phyloP scores from a whole-genome alignment of 2,888 invertebrate genomes.

The Cryptus armator region DNA sequence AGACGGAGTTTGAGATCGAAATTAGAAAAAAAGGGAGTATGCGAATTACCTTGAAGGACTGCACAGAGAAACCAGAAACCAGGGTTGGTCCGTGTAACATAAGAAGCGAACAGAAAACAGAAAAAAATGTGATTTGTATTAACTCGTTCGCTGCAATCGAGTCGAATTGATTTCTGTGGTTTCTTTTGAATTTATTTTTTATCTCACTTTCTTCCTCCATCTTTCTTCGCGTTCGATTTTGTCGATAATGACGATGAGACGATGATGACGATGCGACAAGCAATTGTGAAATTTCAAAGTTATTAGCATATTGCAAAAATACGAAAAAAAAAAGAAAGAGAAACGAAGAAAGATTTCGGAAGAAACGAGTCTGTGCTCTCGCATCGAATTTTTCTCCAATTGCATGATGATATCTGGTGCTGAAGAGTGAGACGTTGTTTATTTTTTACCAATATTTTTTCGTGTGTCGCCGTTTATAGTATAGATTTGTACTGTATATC shows the following conservation, averaged over 20 bases:
- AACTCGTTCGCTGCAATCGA: conserved; percentile 77
- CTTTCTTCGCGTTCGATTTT: conserved; percentile 51
- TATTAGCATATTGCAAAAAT: neutral
- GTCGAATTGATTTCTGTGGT: conserved; percentile 44
- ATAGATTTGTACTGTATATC: neutral
- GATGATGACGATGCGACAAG: conserved; percentile 14
- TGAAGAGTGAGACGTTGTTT: conserved; percentile 53
- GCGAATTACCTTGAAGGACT: conserved; percentile 84
- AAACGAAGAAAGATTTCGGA: conserved; percentile 56
- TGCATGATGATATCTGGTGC: conserved; percentile 54
- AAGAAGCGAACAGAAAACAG: conserved; percentile 85
- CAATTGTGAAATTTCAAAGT: neutral
- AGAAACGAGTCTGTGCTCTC: conserved; percentile 47
- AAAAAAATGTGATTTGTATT: conserved; percentile 82
- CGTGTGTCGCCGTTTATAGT: conserved; percentile 40
- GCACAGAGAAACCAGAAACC: conserved; percentile 84
- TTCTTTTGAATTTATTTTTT: conserved; percentile 37
- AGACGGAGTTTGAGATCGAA: conserved; percentile 62
- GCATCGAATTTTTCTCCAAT: conserved; percentile 45
- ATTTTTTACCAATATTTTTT: conserved; percentile 40
- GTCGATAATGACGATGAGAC: neutral
- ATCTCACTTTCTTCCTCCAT: conserved; percentile 40
- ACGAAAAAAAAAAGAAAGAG: conserved; percentile 37
- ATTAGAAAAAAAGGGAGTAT: conserved; percentile 76
- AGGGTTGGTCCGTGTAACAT: conserved; percentile 82